Evolutionary conservation across 2,797 vertebrate species (phyloP).

Genomic region (Varecia variegata): DNA sequence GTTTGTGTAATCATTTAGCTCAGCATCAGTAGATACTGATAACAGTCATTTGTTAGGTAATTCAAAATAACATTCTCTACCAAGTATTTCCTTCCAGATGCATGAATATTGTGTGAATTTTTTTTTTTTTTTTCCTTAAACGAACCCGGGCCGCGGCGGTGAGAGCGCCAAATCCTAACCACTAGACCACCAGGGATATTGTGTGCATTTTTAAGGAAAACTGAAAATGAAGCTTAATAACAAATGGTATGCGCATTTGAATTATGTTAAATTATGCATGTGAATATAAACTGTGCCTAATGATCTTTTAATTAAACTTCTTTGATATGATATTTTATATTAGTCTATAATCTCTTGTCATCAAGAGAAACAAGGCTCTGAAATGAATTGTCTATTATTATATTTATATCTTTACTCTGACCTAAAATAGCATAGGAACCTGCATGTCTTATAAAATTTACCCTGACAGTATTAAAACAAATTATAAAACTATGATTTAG

Average conservation of each 20-base stretch:
- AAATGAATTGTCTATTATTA: not conserved
- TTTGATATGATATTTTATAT: not conserved
- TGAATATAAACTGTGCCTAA: not conserved
- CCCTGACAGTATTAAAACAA: not conserved
- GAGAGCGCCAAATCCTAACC: slow-evolving; percentile 80
- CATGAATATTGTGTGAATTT: not conserved
- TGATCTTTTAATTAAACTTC: not conserved
- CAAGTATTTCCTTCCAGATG: not conserved
- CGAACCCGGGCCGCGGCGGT: slow-evolving; percentile 77
- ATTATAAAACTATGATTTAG: not conserved
- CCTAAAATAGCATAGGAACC: not conserved
- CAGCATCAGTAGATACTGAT: not conserved
- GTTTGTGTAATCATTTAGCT: not conserved
- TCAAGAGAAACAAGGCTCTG: not conserved
- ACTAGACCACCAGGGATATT: slow-evolving; percentile 81
- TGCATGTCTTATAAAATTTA: not conserved
- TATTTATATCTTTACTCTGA: not conserved
- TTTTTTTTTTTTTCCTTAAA: too few relatives aligned
- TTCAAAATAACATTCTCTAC: not conserved
- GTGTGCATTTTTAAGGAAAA: not conserved
- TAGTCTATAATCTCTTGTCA: not conserved
- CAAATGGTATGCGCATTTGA: not conserved
- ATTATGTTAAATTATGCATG: not conserved
- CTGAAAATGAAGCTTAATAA: not conserved
- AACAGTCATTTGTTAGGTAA: not conserved